Conservation (phyloP, 37 sponge, comb jelly and placozoan species). For the Haliclona indistincta region DNA sequence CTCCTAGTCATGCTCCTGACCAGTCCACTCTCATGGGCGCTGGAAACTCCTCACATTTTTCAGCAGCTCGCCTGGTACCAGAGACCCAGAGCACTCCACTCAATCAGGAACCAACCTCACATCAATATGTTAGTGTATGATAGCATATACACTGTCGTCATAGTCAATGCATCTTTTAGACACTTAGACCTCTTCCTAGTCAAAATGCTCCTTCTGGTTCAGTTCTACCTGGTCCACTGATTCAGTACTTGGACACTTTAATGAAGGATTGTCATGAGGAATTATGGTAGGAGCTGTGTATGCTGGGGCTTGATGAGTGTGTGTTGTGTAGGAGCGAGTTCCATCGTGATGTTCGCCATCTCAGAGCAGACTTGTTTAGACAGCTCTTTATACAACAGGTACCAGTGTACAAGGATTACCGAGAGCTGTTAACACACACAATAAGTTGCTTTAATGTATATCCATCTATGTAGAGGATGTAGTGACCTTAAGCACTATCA, state of each 20-base stretch:
- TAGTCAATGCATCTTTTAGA: too few relatives aligned
- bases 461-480: not conserved
- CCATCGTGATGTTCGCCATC: slow-evolving; percentile 51
- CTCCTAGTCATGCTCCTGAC: too few relatives aligned
- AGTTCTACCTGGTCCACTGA: slow-evolving; percentile 10
- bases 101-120: too few relatives aligned
- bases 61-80: too few relatives aligned
- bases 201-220: not conserved
- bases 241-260: slow-evolving; percentile 41
- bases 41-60: too few relatives aligned
- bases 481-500: not conserved
- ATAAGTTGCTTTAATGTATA: not conserved
- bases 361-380: slow-evolving; percentile 51
- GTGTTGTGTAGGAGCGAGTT: slow-evolving; percentile 19
- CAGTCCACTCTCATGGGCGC: too few relatives aligned
- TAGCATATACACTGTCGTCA: too few relatives aligned
- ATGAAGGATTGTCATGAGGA: slow-evolving; percentile 49
- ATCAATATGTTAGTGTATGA: too few relatives aligned
- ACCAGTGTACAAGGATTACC: too few relatives aligned
- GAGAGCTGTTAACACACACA: too few relatives aligned
- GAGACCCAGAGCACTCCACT: too few relatives aligned
- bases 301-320: not conserved
- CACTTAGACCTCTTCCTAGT: too few relatives aligned
- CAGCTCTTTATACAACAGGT: slow-evolving; percentile 50
- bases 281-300: slow-evolving; percentile 7